These are phyloP conservation scores for Halcyon malimbica DNA, from an alignment of 2,113 vertebrate species.

Conservation along the genomic window DNA sequence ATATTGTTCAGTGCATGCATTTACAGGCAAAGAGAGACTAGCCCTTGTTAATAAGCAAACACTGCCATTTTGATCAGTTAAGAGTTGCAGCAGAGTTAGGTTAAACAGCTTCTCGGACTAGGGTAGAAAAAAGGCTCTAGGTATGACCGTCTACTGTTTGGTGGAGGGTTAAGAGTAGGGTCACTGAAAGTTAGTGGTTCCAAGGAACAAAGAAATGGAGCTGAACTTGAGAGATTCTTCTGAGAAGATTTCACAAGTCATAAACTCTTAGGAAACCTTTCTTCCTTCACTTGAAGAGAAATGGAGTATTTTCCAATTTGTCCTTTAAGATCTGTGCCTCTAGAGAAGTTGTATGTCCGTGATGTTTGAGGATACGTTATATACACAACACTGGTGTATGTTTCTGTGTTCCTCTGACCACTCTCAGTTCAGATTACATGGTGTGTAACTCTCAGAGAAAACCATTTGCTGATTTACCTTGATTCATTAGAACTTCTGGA, in stretches of 20 bases:
- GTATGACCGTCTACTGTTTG: neutral
- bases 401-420: neutral
- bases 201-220: neutral
- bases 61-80: neutral
- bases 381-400: neutral
- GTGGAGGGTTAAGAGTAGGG: neutral
- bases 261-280: neutral
- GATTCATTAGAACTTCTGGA: neutral
- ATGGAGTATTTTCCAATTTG: neutral
- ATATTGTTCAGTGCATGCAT: neutral
- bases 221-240: neutral
- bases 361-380: neutral
- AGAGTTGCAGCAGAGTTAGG: neutral
- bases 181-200: neutral
- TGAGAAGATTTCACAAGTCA: neutral
- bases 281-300: neutral
- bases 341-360: neutral
- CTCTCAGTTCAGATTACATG: neutral
- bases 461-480: neutral
- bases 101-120: neutral
- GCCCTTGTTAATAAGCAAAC: neutral
- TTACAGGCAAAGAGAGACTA: neutral
- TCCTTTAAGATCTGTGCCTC: neutral
- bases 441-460: neutral
- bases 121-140: neutral